Conservation (phyloP, 2,113 vertebrate species). For the Neogobius melanostomus region DNA sequence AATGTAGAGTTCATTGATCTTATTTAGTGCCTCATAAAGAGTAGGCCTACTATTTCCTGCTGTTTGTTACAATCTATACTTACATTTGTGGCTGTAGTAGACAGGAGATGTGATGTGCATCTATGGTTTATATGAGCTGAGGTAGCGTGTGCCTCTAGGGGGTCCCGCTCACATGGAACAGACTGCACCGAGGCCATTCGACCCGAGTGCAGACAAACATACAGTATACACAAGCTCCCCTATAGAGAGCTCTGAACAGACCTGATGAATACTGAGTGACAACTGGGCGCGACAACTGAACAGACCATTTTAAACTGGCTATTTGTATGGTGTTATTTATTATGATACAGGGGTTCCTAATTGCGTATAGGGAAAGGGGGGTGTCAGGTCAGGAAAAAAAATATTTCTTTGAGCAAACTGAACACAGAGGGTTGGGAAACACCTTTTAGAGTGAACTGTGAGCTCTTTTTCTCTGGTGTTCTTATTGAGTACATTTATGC, state of each 20-base stretch:
- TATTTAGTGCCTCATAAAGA: no score
- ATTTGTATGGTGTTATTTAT: no score
- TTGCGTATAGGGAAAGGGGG: no score
- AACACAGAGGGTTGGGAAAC: no score
- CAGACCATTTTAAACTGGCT: not conserved
- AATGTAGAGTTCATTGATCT: no score
- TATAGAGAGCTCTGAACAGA: not conserved
- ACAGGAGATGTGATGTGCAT: constrained; percentile 49
- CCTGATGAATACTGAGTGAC: not conserved
- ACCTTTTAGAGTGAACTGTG: no score
- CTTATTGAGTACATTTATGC: constrained; percentile 29
- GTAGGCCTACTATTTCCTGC: constrained; percentile 8
- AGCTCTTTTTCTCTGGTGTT: not conserved
- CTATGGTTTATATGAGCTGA: constrained; percentile 52
- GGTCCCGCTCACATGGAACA: constrained; percentile 40
- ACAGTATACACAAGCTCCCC: not conserved
- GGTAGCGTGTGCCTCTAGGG: constrained; percentile 45
- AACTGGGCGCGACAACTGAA: not conserved
- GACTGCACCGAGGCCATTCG: constrained; percentile 20
- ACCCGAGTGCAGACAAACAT: constrained; percentile 25
- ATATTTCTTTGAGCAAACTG: no score
- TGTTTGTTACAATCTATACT: constrained; percentile 14
- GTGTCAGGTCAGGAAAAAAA: no score
- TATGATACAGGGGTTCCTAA: no score
- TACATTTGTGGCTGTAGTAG: constrained; percentile 23